Conservation (phyloP, 23 tunicate genomes). For the Diplosoma virens region DNA sequence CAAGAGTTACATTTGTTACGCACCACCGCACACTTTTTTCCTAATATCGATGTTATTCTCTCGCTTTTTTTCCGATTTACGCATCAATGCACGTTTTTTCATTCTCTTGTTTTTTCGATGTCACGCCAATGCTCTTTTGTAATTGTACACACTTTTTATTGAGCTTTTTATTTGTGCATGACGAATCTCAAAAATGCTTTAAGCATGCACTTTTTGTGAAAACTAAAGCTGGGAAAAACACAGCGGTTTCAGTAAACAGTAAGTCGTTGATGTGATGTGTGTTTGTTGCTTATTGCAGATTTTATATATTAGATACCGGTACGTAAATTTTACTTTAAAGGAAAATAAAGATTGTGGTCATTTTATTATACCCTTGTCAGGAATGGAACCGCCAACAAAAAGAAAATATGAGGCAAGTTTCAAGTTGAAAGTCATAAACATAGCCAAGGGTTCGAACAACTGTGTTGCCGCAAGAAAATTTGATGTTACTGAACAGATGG, state of each 20-base stretch:
- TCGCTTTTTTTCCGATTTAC: constrained; percentile 18
- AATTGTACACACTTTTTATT: constrained; percentile 13
- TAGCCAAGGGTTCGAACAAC: constrained; percentile 17
- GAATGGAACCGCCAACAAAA: constrained; percentile 22
- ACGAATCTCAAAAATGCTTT: constrained; percentile 9
- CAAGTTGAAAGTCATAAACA: constrained; percentile 8
- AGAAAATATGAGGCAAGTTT: constrained; percentile 15
- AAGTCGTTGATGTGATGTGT: constrained; percentile 22
- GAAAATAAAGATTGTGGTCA: constrained; percentile 18
- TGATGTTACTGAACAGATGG: constrained; percentile 15
- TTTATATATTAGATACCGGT: constrained; percentile 11
- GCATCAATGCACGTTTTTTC: constrained; percentile 13
- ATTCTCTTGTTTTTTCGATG: constrained; percentile 11
- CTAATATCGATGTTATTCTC: constrained; percentile 16
- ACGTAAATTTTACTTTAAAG: constrained; percentile 5
- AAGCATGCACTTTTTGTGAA: constrained; percentile 12
- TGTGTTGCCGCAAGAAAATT: constrained; percentile 6
- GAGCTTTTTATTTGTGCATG: too few relatives aligned
- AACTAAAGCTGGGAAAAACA: constrained; percentile 9
- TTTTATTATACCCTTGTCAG: constrained; percentile 18
- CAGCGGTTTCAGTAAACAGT: constrained; percentile 7
- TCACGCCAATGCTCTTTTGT: constrained; percentile 13
- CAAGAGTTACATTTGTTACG: constrained; percentile 16
- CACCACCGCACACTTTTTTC: constrained; percentile 10
- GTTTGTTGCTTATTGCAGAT: constrained; percentile 19